Base-by-base conservation (phyloP, 2,113 vertebrate species). In the Hiodon tergisus region DNA sequence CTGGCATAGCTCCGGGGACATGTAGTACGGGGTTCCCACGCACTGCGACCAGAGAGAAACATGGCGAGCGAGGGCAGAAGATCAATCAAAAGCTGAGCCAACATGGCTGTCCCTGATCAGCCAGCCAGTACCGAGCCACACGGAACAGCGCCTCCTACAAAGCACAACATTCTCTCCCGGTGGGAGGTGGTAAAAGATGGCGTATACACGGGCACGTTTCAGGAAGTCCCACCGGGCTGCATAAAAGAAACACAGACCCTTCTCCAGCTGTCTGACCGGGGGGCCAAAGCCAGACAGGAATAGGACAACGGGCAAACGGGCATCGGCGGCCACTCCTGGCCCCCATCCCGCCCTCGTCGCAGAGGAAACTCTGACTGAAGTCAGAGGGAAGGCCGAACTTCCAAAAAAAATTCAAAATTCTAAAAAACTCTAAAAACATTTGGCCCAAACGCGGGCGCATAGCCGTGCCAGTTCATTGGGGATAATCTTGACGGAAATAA, bases 1-100 rank as follows among this genome's bases (percentile, higher is more conserved):
- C 81, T 98, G 97, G 81, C 96, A 98, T 69, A 99, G 90, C 82
- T 99, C 97, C 71, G 97, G 97, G 69, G 97, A 99, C 97, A 99
- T 99, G 86, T 99, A 99, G 85, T 99, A 98, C 0, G 97, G 96
- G 31, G 97, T 99, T 82, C 97, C 97, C 31, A 99, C 97, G 87
- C 96, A 94, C 97, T 99, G 78, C 69, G 65, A 52, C 46, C 54
- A 67, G 31, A 66, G 82, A 84, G 57, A 87, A 81, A 88, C 1
- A 11, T 17, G 3, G n/a, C 46, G 10, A 52, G 46, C 3, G 67
- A 55, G 7, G 3, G 13, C 46, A 8, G 6, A 9, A 51, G 51
- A 16, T 10, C 50, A 16, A 46, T 9, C 2, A 3, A 2, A 4
- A 7, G 61, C 11, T 50, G n/a, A 46, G 59, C 14, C 51, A 70